Percentiles rank a stretch among this genome's conserved stretches.
Evolutionary conservation across 2,113 vertebrate genomes (phyloP).

Genomic region (Leuciscus idus): DNA sequence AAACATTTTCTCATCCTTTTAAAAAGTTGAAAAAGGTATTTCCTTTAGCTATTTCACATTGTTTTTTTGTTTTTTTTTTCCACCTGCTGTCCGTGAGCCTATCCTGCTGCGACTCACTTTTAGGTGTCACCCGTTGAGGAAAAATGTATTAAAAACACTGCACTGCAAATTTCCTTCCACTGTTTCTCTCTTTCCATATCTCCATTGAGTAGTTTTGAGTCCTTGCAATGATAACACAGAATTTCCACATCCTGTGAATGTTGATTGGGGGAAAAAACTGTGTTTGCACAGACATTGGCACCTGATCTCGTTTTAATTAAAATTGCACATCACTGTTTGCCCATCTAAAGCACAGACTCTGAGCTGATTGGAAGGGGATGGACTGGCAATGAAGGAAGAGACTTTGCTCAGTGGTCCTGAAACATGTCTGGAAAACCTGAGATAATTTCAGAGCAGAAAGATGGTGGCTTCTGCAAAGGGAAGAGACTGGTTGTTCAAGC

Average conservation of each 20-base stretch:
- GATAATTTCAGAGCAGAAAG: constrained; percentile 48
- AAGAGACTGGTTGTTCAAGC: constrained; percentile 43
- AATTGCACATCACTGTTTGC: constrained; percentile 66
- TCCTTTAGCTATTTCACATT: background rate
- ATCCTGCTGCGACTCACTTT: background rate
- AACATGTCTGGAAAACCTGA: constrained; percentile 48
- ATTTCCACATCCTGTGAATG: constrained; percentile 8
- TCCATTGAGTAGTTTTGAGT: background rate
- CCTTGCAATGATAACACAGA: constrained; percentile 23
- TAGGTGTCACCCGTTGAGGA: background rate
- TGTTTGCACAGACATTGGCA: constrained; percentile 65
- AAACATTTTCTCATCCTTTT: background rate
- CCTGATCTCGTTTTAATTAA: constrained; percentile 71
- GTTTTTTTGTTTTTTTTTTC: background rate
- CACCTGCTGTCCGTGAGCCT: background rate
- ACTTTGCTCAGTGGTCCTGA: constrained; percentile 53
- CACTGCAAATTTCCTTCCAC: background rate
- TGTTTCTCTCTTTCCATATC: constrained; percentile 35
- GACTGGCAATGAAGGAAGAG: constrained; percentile 47
- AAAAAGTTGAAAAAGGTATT: background rate
- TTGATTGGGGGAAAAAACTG: constrained; percentile 56
- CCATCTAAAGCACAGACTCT: constrained; percentile 59
- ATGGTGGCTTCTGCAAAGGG: constrained; percentile 24
- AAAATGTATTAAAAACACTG: background rate
- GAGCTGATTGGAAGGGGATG: constrained; percentile 43